These are phyloP conservation scores for Protophormia terraenovae DNA, from an alignment of 2,888 invertebrate species.

Conservation along the genomic window DNA sequence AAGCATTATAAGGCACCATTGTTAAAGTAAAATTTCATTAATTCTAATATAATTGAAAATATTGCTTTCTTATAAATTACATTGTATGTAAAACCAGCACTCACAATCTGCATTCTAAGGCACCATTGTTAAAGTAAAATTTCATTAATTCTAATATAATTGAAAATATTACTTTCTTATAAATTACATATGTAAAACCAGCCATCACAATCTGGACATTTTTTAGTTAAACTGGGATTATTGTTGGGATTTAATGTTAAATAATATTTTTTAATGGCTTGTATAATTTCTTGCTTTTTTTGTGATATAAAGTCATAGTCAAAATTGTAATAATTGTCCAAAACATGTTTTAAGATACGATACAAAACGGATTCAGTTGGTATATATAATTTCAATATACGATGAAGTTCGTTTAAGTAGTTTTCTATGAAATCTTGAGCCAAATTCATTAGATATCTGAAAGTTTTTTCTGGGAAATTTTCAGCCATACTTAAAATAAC, in stretches of 20 bases:
- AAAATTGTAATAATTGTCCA: slow-evolving; percentile 40
- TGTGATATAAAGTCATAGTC: slow-evolving; percentile 12
- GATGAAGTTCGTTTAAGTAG: slow-evolving; percentile 55
- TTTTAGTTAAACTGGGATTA: neutral
- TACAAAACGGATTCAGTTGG: slow-evolving; percentile 73
- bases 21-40: neutral
- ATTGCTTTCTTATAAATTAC: slow-evolving; percentile 66
- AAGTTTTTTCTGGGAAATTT: slow-evolving; percentile 17
- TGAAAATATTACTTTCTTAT: too few species aligned
- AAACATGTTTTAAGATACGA: slow-evolving; percentile 65
- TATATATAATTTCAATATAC: slow-evolving; percentile 68
- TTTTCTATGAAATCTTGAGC: slow-evolving; percentile 68
- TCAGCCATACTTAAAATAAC: slow-evolving; percentile 69
- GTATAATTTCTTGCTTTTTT: slow-evolving; percentile 59
- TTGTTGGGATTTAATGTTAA: slow-evolving; percentile 72
- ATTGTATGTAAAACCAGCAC: slow-evolving; percentile 70
- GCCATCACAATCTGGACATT: slow-evolving; percentile 71
- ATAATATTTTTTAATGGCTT: slow-evolving; percentile 64
- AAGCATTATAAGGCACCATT: neutral
- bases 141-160: neutral
- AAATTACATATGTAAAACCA: slow-evolving; percentile 66
- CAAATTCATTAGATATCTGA: slow-evolving; percentile 69
- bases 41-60: neutral
- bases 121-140: neutral
- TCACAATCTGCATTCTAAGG: slow-evolving; percentile 57